phyloP scores from a whole-genome alignment of 2,113 vertebrate species.

The pig (Sus scrofa) region T2T-Sscrofa CM000818.6:46065001-46065500 shows the following conservation, averaged over 20 bases:
- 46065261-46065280: neutral
- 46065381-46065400: conserved; percentile 21
- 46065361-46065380: conserved; percentile 51
- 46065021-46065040: neutral
- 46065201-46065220: neutral
- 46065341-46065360: conserved; percentile 15
- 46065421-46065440: conserved; percentile 30
- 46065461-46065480: conserved; percentile 39
- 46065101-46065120: neutral
- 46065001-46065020: neutral
- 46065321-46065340: neutral
- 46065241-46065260: neutral
- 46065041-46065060: conserved; percentile 24
- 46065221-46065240: neutral
- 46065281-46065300: neutral
- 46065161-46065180: neutral
- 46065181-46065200: neutral
- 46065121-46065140: neutral
- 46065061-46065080: neutral
- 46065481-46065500: conserved; percentile 67
- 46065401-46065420: conserved; percentile 31
- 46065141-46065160: neutral
- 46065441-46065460: conserved; percentile 54
- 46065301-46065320: conserved; percentile 28
- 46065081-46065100: neutral